phyloP scores from a whole-genome alignment of 2,888 invertebrate species.

The Pterostichus niger region DNA sequence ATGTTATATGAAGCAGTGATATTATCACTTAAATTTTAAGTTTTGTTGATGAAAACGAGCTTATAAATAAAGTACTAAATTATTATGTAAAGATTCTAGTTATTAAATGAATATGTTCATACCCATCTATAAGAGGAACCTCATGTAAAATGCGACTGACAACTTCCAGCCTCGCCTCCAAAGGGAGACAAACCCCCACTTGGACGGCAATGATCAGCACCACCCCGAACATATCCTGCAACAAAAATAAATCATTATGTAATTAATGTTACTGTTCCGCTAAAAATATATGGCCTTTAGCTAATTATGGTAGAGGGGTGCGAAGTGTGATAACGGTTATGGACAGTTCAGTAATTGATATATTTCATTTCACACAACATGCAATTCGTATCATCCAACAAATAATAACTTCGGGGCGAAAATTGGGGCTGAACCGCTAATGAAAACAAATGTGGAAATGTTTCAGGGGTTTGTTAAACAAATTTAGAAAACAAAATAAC shows the following conservation, averaged over 20 bases:
- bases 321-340: background rate
- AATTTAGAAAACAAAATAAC: background rate
- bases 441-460: conserved; percentile 2
- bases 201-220: conserved; percentile 56
- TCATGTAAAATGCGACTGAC: conserved; percentile 83
- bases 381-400: background rate
- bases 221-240: conserved; percentile 60
- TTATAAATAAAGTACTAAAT: too few species aligned
- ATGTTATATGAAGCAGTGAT: too few species aligned
- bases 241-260: conserved; percentile 1
- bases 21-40: too few species aligned
- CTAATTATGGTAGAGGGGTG: background rate
- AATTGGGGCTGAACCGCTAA: conserved; percentile 2
- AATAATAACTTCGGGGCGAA: conserved; percentile 2
- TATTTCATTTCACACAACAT: conserved; percentile 12
- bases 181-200: conserved; percentile 74
- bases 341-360: conserved; percentile 10
- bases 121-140: conserved; percentile 85
- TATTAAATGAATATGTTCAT: conserved; percentile 69
- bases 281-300: background rate
- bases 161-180: conserved; percentile 81
- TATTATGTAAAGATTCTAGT: too few species aligned
- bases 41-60: too few species aligned
- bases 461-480: background rate
- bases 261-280: background rate